Conservation (phyloP, 2,888 invertebrate genomes). For the Drosophila greeni region DNA sequence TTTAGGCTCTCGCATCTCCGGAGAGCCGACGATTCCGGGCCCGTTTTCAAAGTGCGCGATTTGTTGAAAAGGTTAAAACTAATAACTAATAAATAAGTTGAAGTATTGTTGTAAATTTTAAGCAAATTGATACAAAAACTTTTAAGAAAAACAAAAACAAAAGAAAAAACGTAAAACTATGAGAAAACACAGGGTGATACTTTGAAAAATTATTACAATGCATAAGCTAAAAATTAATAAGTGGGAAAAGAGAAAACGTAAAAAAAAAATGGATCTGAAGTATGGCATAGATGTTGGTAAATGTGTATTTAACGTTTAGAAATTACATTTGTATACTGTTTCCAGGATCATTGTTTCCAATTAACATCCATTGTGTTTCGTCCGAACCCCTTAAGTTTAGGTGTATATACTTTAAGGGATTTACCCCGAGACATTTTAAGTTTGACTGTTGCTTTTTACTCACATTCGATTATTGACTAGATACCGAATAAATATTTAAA, state of each 20-base stretch:
- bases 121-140: constrained; percentile 50
- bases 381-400: constrained; percentile 23
- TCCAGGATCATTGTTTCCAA: constrained; percentile 12
- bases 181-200: constrained; percentile 78
- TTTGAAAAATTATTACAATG: constrained; percentile 70
- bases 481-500: constrained; percentile 57
- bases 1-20: constrained; percentile 46
- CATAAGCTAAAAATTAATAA: constrained; percentile 64
- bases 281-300: constrained; percentile 63
- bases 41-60: constrained; percentile 59
- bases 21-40: constrained; percentile 58
- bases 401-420: constrained; percentile 45
- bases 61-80: constrained; percentile 51
- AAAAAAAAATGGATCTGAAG: constrained; percentile 45
- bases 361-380: constrained; percentile 23
- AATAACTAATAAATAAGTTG: constrained; percentile 65
- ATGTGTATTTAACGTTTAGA: constrained; percentile 68
- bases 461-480: constrained; percentile 45
- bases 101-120: constrained; percentile 72
- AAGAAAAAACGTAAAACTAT: constrained; percentile 64
- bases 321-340: constrained; percentile 31
- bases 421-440: constrained; percentile 25
- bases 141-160: constrained; percentile 44
- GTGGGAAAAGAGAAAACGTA: constrained; percentile 44
- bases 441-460: constrained; percentile 42